Evolutionary conservation across 2,113 vertebrate species (phyloP), one percentile per base, ranked within the genome.

Genomic region (Labeo rohita): DNA sequence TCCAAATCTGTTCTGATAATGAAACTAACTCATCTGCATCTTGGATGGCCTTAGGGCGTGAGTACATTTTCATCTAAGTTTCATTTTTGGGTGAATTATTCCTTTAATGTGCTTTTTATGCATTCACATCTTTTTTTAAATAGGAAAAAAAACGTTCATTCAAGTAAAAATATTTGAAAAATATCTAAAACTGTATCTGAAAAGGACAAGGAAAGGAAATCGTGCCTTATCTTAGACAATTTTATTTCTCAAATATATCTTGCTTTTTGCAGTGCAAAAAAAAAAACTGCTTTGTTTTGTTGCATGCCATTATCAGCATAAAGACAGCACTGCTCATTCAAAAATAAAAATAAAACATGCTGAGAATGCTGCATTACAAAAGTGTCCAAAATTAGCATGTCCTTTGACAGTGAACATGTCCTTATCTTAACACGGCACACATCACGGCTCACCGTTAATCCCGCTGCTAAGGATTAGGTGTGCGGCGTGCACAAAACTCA

Each of bases 361-460:
- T 39, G 16, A 80, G n/a, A 28, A 16, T 7, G 12, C 59, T 65
- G 78, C n/a, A 15, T 65, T 80, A 80, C 59, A 65, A 80, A 80
- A 80, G 59, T 65, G 59, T 12, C 78, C n/a, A 65, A 49, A 80
- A 65, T 47, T 80, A 49, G 59, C 74, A 80, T 80, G 36, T 80
- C 56, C 8, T 54, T 65, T 81, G 45, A 86, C 54, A 66, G 68
- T 28, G 80, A 86, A 77, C 56, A 66, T 83, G 23, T 65, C 59
- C 39, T 81, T 87, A 83, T 87, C 72, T 66, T 77, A 39, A 56
- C 34, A 59, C 13, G 23, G 34, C 85, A 86, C 85, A 76, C 70
- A 59, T 63, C 70, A 49, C 70, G 45, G 70, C 39, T 45, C 63
- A 36, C 18, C 21, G 79, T 43, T 87, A 87, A 89, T 83, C 86